phyloP scores from a whole-genome alignment of 1,140 invertebrate species.

The Drosophila carrolli region DNA sequence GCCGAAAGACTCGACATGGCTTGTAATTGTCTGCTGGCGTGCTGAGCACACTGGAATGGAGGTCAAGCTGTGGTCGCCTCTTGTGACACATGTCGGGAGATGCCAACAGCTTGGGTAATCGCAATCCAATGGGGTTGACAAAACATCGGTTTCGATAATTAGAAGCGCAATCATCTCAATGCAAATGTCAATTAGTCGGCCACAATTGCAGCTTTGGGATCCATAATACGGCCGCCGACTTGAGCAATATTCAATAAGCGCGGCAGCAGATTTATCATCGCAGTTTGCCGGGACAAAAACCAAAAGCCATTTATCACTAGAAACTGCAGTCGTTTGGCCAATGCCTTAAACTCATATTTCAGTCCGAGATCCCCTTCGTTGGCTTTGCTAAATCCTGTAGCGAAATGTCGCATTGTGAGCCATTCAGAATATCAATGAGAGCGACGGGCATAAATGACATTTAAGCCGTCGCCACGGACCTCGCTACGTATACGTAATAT shows the following conservation, averaged over 20 bases:
- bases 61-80: constrained; percentile 73
- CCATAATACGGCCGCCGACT: constrained; percentile 1
- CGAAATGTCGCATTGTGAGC: constrained; percentile 38
- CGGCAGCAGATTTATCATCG: constrained; percentile 40
- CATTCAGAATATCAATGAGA: constrained; percentile 75
- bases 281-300: constrained; percentile 28
- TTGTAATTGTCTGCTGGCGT: constrained; percentile 59
- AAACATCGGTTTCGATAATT: constrained; percentile 43
- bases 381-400: constrained; percentile 25
- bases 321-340: constrained; percentile 1
- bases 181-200: constrained; percentile 48
- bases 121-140: constrained; percentile 38
- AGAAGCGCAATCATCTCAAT: constrained; percentile 34
- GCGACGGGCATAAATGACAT: constrained; percentile 55
- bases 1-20: constrained; percentile 35
- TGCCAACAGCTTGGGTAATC: constrained; percentile 13
- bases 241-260: constrained; percentile 25
- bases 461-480: constrained; percentile 54
- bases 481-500: constrained; percentile 45
- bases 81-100: constrained; percentile 56
- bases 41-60: constrained; percentile 50
- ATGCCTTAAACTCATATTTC: constrained; percentile 22
- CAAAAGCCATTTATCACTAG: constrained; percentile 49
- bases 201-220: background rate
- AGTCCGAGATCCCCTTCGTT: constrained; percentile 6